Base-by-base conservation (phyloP, 1,140 invertebrate species). In the Drosophila micromelanica region DNA sequence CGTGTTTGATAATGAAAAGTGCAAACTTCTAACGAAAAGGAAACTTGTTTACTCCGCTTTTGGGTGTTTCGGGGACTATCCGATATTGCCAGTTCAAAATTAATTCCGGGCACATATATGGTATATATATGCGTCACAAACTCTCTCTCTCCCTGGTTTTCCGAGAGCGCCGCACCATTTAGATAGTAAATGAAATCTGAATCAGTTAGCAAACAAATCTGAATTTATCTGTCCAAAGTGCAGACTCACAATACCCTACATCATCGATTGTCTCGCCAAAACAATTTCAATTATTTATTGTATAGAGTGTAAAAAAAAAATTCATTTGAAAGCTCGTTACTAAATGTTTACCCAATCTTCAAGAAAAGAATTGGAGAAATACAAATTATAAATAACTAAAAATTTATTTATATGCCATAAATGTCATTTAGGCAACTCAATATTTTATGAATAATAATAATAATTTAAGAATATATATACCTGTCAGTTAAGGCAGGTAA, bases 1-100 rank as follows among this genome's bases (percentile, higher is more conserved):
- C 61, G 61, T 30, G 46, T 64, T 55, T 63, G 72, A 74, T 70
- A 74, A 62, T 62, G 57, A 56, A 52, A 61, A 69, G 38, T 54
- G 56, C 17, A 32, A 52, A 63, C 38, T 73, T 74, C 23, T 20
- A 57, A 8, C 57, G 38, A 77, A 79, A 80, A 73, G 74, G 74
- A 81, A 85, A 81, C 82, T 64, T 49, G 63, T 45, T 40, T 27
- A 30, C 15, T 17, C 12, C 67, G 55, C 42, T 48, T 55, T 55
- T 61, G 46, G 48, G 11, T 17, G 13, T 51, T 6, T 9, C 27
- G 27, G 38, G 63, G 54, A 51, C 48, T 46, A 54, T 38, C 11
- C 17, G 49, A 65, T 57, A 57, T 46, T 62, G 30, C 15, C 51
- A 56, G 32, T 69, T 43, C 35, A 2, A 48, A 57, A 57, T 71